Evolutionary conservation across 2,113 vertebrate genomes (phyloP).

Genomic region (Coturnix japonica): DNA sequence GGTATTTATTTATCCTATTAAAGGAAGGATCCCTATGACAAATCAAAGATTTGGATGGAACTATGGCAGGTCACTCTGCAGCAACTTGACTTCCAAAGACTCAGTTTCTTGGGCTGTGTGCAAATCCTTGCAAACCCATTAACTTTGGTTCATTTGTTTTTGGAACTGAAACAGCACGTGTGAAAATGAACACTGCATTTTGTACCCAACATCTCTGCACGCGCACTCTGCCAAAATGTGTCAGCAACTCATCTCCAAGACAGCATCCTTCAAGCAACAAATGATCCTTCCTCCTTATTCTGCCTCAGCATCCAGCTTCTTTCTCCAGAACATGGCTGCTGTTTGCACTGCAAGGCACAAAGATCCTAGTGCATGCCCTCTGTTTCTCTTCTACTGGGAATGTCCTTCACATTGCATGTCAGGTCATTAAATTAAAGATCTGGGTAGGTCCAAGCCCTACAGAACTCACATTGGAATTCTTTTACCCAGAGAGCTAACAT

Average conservation of each 20-base stretch:
- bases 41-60: neutral
- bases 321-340: neutral
- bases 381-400: neutral
- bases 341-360: neutral
- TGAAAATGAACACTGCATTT: neutral
- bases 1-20: neutral
- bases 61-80: neutral
- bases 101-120: neutral
- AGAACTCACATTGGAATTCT: conserved; percentile 35
- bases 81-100: neutral
- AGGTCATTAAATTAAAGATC: conserved; percentile 51
- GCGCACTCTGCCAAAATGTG: neutral
- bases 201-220: neutral
- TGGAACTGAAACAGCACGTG: neutral
- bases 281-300: neutral
- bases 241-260: neutral
- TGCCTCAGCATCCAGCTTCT: neutral
- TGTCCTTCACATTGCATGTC: neutral
- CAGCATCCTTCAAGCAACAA: neutral
- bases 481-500: conserved; percentile 55
- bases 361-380: neutral
- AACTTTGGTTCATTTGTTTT: neutral
- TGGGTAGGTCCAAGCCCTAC: conserved; percentile 46
- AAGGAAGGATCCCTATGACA: neutral
- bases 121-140: conserved; percentile 19